Percentiles rank a stretch among this genome's conserved stretches.
Evolutionary conservation across 2,888 invertebrate genomes (phyloP).

Genomic region (Lochmaea crataegi): DNA sequence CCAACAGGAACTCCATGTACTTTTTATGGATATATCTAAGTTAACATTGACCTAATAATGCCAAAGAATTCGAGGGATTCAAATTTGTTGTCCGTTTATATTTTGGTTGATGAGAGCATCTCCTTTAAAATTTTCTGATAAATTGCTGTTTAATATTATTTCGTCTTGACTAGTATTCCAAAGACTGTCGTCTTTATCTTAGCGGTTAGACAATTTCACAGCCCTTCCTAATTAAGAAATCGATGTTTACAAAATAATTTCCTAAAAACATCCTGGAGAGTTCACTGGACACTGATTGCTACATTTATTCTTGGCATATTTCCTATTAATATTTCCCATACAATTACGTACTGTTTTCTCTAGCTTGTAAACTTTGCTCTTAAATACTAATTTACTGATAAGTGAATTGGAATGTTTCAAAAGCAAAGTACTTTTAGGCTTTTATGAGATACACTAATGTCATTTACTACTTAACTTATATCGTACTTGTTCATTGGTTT

Average conservation of each 20-base stretch:
- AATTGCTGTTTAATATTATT: too few species aligned
- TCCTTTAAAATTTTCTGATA: too few species aligned
- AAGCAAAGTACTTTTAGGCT: background rate
- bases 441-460: background rate
- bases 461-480: background rate
- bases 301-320: background rate
- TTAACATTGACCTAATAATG: too few species aligned
- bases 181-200: background rate
- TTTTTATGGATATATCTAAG: too few species aligned
- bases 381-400: background rate
- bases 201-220: background rate
- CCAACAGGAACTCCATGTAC: too few species aligned
- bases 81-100: too few species aligned
- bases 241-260: background rate
- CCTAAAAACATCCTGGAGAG: background rate
- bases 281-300: background rate
- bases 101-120: too few species aligned
- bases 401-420: background rate
- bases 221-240: background rate
- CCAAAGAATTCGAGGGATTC: too few species aligned
- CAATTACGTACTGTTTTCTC: conserved; percentile 1
- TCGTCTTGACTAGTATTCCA: background rate
- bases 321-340: background rate
- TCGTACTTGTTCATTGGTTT: background rate
- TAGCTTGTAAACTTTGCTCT: conserved; percentile 1